Conservation (phyloP, 2,888 invertebrate species). For the Oligia latruncula region DNA sequence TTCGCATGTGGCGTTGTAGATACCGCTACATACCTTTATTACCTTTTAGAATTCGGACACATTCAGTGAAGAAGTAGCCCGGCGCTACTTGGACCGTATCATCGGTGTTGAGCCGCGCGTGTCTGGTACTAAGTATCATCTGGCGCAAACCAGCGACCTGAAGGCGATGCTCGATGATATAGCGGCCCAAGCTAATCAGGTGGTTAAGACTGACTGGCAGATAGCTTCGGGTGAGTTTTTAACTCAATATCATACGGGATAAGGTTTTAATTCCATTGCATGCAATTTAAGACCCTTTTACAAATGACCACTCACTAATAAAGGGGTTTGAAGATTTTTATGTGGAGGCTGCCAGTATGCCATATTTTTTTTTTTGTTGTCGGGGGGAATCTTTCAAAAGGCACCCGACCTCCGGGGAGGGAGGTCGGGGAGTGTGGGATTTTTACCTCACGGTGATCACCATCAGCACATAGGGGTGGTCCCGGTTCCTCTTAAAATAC, state of each 20-base stretch:
- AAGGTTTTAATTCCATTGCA: background rate
- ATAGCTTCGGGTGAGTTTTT: conserved; percentile 75
- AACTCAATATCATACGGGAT: background rate
- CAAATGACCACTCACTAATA: too few relatives aligned
- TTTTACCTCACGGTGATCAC: too few relatives aligned
- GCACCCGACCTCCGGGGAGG: too few relatives aligned
- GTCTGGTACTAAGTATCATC: conserved; percentile 79
- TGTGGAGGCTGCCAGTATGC: too few relatives aligned
- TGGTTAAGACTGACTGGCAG: conserved; percentile 82
- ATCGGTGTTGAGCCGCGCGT: conserved; percentile 80
- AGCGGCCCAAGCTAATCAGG: conserved; percentile 68
- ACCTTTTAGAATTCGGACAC: conserved; percentile 70
- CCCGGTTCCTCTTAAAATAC: too few relatives aligned
- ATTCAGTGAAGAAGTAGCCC: conserved; percentile 82
- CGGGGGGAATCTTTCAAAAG: too few relatives aligned
- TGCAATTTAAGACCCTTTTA: background rate
- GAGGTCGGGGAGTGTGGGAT: too few relatives aligned
- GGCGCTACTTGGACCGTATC: conserved; percentile 74
- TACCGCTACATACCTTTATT: background rate
- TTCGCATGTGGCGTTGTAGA: too few relatives aligned
- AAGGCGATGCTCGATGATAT: conserved; percentile 76
- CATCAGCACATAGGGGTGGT: too few relatives aligned
- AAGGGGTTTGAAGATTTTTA: too few relatives aligned
- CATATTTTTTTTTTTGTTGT: too few relatives aligned
- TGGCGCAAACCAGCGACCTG: conserved; percentile 78